Evolutionary conservation across 2,113 vertebrate genomes (phyloP).

Genomic region (Hemicordylus capensis): DNA sequence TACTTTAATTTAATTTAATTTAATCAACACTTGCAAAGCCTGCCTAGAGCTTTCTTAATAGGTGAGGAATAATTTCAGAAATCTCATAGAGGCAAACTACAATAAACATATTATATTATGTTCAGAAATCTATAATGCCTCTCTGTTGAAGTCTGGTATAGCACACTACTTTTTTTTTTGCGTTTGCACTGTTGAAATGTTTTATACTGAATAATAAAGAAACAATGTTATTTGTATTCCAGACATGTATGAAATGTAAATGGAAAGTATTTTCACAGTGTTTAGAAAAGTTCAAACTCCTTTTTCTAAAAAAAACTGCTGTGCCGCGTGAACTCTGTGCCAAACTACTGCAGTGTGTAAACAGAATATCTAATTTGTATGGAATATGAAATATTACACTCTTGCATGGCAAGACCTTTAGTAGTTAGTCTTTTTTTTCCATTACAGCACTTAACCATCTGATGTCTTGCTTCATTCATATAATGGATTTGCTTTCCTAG

Average conservation of each 20-base stretch:
- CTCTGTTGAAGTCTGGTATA: slow-evolving; percentile 61
- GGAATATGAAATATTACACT: slow-evolving; percentile 73
- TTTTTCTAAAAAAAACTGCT: slow-evolving; percentile 54
- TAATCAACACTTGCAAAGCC: slow-evolving; percentile 57
- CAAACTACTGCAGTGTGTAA: slow-evolving; percentile 72
- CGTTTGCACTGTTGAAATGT: slow-evolving; percentile 72
- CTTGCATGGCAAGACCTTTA: slow-evolving; percentile 71
- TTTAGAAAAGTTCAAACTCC: slow-evolving; percentile 61
- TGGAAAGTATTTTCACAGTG: slow-evolving; percentile 69
- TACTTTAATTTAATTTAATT: slow-evolving; percentile 43
- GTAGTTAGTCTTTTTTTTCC: slow-evolving; percentile 50
- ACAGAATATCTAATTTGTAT: slow-evolving; percentile 72
- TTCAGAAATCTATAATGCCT: slow-evolving; percentile 67
- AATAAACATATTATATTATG: slow-evolving; percentile 69
- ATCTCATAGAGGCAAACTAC: slow-evolving; percentile 59
- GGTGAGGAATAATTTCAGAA: slow-evolving; percentile 67
- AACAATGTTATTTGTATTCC: slow-evolving; percentile 70
- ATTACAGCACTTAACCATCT: slow-evolving; percentile 65
- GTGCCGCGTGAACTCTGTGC: slow-evolving; percentile 69
- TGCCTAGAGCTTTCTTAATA: slow-evolving; percentile 66
- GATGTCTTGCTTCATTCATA: slow-evolving; percentile 64
- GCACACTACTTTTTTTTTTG: slow-evolving; percentile 71
- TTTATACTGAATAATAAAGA: slow-evolving; percentile 74
- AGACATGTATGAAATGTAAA: slow-evolving; percentile 71
- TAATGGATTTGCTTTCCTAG: slow-evolving; percentile 74